Evolutionary conservation across 2,113 vertebrate genomes (phyloP), one percentile per base, ranked within the genome.

Genomic region (Fulmarus glacialis): DNA sequence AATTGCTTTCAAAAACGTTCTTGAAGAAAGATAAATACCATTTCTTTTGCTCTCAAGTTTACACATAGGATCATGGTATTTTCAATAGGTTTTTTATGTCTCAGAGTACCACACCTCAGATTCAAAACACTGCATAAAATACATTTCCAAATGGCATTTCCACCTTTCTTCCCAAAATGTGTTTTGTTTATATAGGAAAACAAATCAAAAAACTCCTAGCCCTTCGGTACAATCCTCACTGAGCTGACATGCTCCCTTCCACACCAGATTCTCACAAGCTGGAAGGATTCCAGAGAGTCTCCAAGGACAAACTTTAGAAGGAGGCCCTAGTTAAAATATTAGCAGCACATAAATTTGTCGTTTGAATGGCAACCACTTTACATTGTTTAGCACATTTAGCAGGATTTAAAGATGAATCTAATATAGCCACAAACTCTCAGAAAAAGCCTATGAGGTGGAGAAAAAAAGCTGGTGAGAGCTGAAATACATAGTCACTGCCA

Each of bases 281-380:
- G 58, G 71, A 90, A 60, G 36, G 63, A 74, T 83, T 96, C 71
- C 90, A 83, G 58, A 73, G 30, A 43, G 13, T 45, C 78, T 88
- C 87, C 18, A 53, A 77, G 58, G 67, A 36, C 47, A 62, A 80
- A 86, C 36, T 81, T 81, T 62, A 88, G 84, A 85, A 93, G 53
- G 48, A 82, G 58, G 22, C 53, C 63, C 32, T 19, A 70, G 34
- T 78, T 86, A 75, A 90, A 95, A 71, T 52, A 96, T 6, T 66
- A 82, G 38, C 88, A 97, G 82, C 47, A 83, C 38, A 89, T 90
- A 78, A 95, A 92, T 85, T 92, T 73, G 45, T 45, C 88, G 83
- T 94, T 93, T 92, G 89, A 94, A 96, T 43, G 53, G 75, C 71
- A 90, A 89, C 71, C 92, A 95, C 90, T 97, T 95, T 92, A 97